phyloP scores from a whole-genome alignment of 23 tunicate genomes.

The Phallusia fumigata region DNA sequence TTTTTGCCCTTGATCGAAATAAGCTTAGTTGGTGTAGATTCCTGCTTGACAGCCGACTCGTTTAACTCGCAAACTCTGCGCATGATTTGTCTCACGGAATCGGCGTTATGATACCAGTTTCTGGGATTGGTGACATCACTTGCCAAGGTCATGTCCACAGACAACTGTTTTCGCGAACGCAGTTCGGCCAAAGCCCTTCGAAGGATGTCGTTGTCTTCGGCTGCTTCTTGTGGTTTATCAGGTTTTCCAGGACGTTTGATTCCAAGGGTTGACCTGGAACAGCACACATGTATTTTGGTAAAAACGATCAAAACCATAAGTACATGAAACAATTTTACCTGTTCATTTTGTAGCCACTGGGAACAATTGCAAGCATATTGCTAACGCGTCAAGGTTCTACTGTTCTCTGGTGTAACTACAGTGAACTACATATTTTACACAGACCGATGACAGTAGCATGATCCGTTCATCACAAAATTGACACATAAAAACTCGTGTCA shows the following conservation, averaged over 20 bases:
- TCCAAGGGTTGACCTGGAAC: not conserved
- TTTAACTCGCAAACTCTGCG: not conserved
- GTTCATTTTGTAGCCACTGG: not conserved
- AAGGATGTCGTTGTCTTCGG: not conserved
- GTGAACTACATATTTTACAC: not conserved
- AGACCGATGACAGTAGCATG: not conserved
- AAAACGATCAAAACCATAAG: not conserved
- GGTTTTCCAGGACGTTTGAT: not conserved
- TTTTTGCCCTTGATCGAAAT: not conserved
- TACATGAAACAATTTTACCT: not conserved
- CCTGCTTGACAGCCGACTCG: not conserved
- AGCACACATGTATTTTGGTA: not conserved
- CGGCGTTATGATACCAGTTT: not conserved
- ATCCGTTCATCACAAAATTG: not conserved
- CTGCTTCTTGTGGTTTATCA: not conserved
- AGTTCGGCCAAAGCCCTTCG: not conserved
- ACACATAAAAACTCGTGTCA: constrained; percentile 6
- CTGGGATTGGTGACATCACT: not conserved
- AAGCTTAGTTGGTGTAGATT: not conserved
- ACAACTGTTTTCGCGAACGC: not conserved
- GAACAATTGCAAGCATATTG: not conserved
- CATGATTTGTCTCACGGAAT: constrained; percentile 8
- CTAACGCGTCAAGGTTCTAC: not conserved
- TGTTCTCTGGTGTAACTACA: not conserved
- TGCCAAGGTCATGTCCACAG: not conserved